Evolutionary conservation across 2,888 invertebrate genomes (phyloP), one percentile per base, ranked within the genome.

Genomic region (Amiota mariae): DNA sequence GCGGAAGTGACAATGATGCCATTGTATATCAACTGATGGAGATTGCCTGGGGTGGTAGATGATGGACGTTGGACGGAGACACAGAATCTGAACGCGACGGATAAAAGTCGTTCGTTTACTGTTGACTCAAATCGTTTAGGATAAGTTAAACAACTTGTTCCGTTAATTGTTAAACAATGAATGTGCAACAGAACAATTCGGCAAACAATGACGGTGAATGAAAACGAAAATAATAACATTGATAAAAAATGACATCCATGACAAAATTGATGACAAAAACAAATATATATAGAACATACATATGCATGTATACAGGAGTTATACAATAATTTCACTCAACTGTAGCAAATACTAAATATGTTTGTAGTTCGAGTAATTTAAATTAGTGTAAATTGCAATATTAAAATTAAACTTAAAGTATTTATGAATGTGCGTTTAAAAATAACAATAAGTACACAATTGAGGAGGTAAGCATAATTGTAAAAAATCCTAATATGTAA

Each of bases 71-170:
- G 46, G 36, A 56, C 51, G 24, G 54, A 73, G 73, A 36, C n/a
- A 71, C n/a, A 72, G 6, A 36, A 36, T 2, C 10, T 59, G 59
- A 20, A 15, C 11, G 20, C n/a, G 20, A 2, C 36, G 57, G 49
- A 67, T 46, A 15, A 73, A 48, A 75, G 76, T 75, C 77, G 20
- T 76, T 75, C 75, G 73, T 75, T 71, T 51, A 66, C 82, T 85
- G 86, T 83, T 85, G 86, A 85, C 86, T 84, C 85, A 81, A 85
- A 84, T 81, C 84, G 84, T 83, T 84, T 86, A 85, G 86, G 80
- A 78, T 85, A 85, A 84, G 82, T 85, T 82, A 85, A 84, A 85
- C 84, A 85, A 85, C 85, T 85, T 85, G 86, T 86, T 78, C 80
- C 77, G 82, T 81, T 86, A 84, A 84, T 84, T 84, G 84, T 84